These are phyloP conservation scores for Agrotis segetum DNA, from an alignment of 2,888 invertebrate genomes.

Conservation along the genomic window DNA sequence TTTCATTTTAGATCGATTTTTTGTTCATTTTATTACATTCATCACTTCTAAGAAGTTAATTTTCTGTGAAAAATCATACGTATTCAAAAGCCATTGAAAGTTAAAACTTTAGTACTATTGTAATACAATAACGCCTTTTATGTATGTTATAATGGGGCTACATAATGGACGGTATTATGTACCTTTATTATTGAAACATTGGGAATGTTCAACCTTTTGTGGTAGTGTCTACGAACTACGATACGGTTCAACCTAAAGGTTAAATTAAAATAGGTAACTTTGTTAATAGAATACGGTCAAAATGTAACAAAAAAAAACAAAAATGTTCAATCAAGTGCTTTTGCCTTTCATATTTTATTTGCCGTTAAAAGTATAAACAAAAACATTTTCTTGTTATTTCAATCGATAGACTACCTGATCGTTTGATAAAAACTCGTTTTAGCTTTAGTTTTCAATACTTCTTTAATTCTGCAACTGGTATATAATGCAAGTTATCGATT, in stretches of 20 bases:
- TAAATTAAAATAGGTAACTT: constrained; percentile 7
- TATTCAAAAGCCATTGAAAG: constrained; percentile 44
- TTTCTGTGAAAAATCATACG: constrained; percentile 7
- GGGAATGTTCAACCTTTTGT: constrained; percentile 39
- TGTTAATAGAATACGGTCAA: not conserved
- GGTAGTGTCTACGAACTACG: constrained; percentile 15
- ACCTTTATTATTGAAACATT: constrained; percentile 43
- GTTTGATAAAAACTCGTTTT: constrained; percentile 44
- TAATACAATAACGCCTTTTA: constrained; percentile 54
- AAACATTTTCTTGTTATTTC: constrained; percentile 20
- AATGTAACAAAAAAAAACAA: not conserved
- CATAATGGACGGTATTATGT: constrained; percentile 52
- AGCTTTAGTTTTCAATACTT: constrained; percentile 14
- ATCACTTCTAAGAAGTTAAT: not conserved
- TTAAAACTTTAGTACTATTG: constrained; percentile 40
- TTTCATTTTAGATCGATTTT: not conserved
- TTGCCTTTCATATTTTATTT: not conserved
- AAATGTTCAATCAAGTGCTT: not conserved
- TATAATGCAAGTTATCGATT: constrained; percentile 36
- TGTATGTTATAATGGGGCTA: constrained; percentile 50
- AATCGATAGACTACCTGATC: constrained; percentile 4
- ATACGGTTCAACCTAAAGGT: constrained; percentile 23
- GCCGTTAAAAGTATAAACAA: not conserved
- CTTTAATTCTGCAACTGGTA: constrained; percentile 30
- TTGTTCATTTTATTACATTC: not conserved